Evolutionary conservation across 2,113 vertebrate genomes (phyloP), one percentile per base, ranked within the genome.

Genomic region (Cavia aperea): DNA sequence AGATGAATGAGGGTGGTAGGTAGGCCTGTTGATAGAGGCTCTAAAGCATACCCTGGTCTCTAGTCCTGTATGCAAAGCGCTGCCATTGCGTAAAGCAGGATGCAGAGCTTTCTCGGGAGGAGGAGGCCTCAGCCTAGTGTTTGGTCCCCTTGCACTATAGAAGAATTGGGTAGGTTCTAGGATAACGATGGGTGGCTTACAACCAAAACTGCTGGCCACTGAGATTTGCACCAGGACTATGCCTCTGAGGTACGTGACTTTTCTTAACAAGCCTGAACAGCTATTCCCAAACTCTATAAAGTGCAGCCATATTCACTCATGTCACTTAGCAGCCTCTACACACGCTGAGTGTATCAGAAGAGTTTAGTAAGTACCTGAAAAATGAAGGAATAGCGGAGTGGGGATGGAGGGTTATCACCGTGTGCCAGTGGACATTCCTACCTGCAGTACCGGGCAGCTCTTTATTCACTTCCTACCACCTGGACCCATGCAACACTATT

Each of bases 391-490:
- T 1, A 36, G 4, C 29, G 18, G 19, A 15, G 36, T 33, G 2
- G 36, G n/a, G 39, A 21, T 3, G 51, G 51, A 9, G 43, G 36
- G 70, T 84, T 8, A 13, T 31, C n/a, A 51, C 0, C 9, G 31
- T 0, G 24, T 86, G 43, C 1, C 21, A 16, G 26, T 1, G 3
- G 72, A 87, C 8, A 58, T 8, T 7, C 31, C 49, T 19, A 1
- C 72, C 39, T 68, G 16, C 31, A 21, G 60, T 0, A 2, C 63
- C 8, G 14, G 1, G 5, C 3, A 10, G 18, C 49, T 0, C 51
- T 87, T 18, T 54, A 24, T 19, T 43, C 39, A 23, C 31, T 33
- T 63, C 62, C 82, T 68, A 12, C 39, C 24, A n/a, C 5, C 83
- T 36, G 31, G 2, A 15, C 15, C 18, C 60, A 11, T 7, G 12